Conservation (phyloP, 2,113 vertebrate species). For the Oceanodroma tethys region DNA sequence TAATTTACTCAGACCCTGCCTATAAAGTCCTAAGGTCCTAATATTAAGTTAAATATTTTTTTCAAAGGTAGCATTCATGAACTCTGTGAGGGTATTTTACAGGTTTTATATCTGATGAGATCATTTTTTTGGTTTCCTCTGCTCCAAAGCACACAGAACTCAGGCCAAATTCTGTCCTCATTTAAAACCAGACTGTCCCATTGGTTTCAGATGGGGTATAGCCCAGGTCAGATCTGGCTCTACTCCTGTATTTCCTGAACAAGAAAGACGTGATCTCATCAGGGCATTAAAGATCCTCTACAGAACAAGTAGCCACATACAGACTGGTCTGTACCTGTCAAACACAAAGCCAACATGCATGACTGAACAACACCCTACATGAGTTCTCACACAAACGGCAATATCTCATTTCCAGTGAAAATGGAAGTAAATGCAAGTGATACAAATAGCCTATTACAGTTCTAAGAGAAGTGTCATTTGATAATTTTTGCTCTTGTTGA, state of each 20-base stretch:
- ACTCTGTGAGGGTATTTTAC: not conserved
- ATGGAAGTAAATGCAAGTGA: fast-evolving
- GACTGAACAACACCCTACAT: not conserved
- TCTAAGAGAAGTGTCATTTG: not conserved
- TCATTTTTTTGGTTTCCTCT: not conserved
- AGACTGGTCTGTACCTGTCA: not conserved
- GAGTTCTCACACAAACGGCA: not conserved
- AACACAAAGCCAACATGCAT: not conserved
- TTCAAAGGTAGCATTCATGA: not conserved
- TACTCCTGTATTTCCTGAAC: not conserved
- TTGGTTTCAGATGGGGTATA: not conserved
- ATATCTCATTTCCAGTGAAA: not conserved
- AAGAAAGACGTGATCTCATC: not conserved
- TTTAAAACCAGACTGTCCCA: not conserved
- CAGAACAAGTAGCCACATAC: not conserved
- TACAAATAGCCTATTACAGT: not conserved
- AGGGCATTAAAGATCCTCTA: not conserved
- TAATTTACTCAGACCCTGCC: not conserved
- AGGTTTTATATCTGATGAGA: not conserved
- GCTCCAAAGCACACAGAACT: not conserved
- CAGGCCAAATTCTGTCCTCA: not conserved
- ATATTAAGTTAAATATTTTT: not conserved
- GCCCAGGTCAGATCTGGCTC: not conserved
- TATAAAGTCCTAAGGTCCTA: not conserved
- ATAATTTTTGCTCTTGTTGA: not conserved